Evolutionary conservation across 1,140 invertebrate genomes (phyloP).

Genomic region (Drosophila pallidifrons): DNA sequence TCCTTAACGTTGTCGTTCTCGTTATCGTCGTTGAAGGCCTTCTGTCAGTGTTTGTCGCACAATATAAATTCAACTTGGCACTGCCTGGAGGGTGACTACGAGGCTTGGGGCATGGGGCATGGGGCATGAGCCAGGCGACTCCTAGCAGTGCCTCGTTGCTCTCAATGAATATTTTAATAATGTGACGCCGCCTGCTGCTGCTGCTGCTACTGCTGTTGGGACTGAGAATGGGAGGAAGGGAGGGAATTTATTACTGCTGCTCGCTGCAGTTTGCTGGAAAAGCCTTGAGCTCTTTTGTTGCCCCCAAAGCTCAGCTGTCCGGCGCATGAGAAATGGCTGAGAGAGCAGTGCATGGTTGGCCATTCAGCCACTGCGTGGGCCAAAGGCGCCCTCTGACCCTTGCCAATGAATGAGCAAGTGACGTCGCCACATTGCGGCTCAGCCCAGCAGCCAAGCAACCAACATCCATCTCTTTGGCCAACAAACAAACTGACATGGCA

Average conservation of each 20-base stretch:
- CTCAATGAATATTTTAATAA: constrained; percentile 79
- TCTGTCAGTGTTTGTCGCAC: constrained; percentile 72
- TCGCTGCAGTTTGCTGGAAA: constrained; percentile 65
- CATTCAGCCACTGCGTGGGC: constrained; percentile 28
- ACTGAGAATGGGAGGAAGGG: neutral
- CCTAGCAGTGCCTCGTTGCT: neutral
- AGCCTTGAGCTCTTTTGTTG: constrained; percentile 67
- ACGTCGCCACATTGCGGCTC: constrained; percentile 18
- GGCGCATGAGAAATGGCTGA: constrained; percentile 42
- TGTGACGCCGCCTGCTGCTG: constrained; percentile 44
- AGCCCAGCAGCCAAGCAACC: neutral
- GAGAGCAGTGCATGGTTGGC: neutral
- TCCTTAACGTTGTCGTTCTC: neutral
- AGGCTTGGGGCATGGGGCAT: neutral
- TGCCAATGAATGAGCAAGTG: constrained; percentile 11
- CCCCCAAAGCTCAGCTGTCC: constrained; percentile 4
- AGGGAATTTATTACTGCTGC: constrained; percentile 60
- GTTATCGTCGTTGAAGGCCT: constrained; percentile 47
- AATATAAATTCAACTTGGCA: constrained; percentile 76
- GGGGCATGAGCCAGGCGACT: neutral
- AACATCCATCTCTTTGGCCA: constrained; percentile 8
- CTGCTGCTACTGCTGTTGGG: constrained; percentile 22
- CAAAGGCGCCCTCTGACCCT: neutral
- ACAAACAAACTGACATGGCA: constrained; percentile 42
- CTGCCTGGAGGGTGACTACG: neutral